A percentile compares a stretch with the other conserved stretches of the same genome.
Evolutionary conservation across 2,113 vertebrate species (phyloP).

Genomic region (Aspidoscelis tigris): DNA sequence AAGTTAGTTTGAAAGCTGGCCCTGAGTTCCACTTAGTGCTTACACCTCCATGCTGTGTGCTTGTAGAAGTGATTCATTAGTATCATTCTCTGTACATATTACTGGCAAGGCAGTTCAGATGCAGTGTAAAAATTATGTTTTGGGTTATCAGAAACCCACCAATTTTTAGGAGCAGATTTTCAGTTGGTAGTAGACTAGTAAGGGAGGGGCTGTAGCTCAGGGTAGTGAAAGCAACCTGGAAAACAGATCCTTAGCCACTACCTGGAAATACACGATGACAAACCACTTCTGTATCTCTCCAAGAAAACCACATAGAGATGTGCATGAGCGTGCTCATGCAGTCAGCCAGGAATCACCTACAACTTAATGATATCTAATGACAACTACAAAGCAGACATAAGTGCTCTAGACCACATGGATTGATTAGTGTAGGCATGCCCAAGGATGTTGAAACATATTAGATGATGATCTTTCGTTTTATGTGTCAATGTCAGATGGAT

Average conservation of each 20-base stretch:
- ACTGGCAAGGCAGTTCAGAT: not conserved
- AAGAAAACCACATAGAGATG: too few species aligned
- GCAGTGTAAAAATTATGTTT: not conserved
- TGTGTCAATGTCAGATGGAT: not conserved
- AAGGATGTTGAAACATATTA: not conserved
- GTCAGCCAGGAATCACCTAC: too few species aligned
- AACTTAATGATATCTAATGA: too few species aligned
- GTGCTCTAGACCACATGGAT: not conserved
- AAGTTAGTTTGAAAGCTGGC: not conserved
- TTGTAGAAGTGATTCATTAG: not conserved
- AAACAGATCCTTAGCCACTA: too few species aligned
- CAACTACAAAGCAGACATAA: not conserved
- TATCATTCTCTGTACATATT: not conserved
- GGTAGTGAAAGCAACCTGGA: too few species aligned
- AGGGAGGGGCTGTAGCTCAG: too few species aligned
- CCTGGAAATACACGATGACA: too few species aligned
- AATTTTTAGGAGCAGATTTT: not conserved
- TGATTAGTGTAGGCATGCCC: not conserved
- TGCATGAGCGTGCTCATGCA: too few species aligned
- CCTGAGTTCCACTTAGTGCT: not conserved
- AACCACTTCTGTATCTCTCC: too few species aligned
- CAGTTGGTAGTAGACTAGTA: not conserved
- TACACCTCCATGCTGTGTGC: not conserved
- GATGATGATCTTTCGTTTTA: not conserved
- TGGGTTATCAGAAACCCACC: not conserved